Evolutionary conservation across 2,113 vertebrate genomes (phyloP), one percentile per base, ranked within the genome.

Genomic region (Trichechus manatus): DNA sequence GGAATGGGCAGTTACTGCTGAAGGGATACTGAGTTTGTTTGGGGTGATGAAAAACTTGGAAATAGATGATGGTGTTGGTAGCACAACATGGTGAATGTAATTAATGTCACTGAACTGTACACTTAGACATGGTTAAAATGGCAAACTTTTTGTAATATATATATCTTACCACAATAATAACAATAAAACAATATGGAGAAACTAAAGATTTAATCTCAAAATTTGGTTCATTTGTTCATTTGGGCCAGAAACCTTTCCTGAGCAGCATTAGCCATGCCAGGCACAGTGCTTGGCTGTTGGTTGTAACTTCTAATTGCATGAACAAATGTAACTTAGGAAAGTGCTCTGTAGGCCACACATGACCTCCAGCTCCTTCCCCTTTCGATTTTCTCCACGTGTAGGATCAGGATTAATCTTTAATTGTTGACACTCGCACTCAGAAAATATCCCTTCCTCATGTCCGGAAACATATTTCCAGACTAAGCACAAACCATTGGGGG

Each of bases 351-450:
- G 91, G 68, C 93, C 88, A 70, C 93, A 88, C 82, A 85, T n/a
- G 2, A 20, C 53, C 61, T 82, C 36, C n/a, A 39, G 29, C 86
- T 95, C 82, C 68, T 56, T 82, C 39, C 80, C 31, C 2, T 0
- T 47, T 93, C 25, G 0, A 1, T 96, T 82, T 77, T 74, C 89
- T 81, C 79, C 53, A 83, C 50, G 78, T 93, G 95, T 42, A 75
- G 85, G 61, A 23, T 88, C 39, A n/a, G 89, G 81, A 88, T 88
- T 78, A 84, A 91, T 93, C 72, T 95, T 81, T 31, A 87, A 87
- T 66, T 95, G 91, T 95, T 96, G 91, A 93, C 95, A 93, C 66
- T 70, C 72, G 53, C 79, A 23, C 63, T 91, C 79, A 75, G 91
- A 96, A 96, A 85, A 95, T 74, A 94, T 87, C 78, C 47, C 91